Base-by-base conservation (phyloP, 2,113 vertebrate genomes). In the Propithecus coquereli region DNA sequence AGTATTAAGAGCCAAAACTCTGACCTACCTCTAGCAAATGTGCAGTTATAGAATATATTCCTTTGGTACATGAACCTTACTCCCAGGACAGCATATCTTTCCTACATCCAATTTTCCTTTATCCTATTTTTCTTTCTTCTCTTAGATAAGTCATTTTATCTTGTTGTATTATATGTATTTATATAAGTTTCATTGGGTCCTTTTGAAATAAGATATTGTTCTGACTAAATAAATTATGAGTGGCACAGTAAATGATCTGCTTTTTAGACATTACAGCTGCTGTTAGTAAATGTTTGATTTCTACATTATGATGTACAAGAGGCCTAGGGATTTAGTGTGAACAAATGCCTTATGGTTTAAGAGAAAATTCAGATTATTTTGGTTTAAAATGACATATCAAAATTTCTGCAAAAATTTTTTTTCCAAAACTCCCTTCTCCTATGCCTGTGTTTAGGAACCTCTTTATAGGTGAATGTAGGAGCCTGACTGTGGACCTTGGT, bases 131-230 rank as follows among this genome's bases (percentile, higher is more conserved):
- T 86, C 54, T 83, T 94, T 86, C 71, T 93, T 37, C 22, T 95
- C 18, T 96, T 85, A 83, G 30, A 47, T 77, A 57, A 12, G 22
- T 87, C 34, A 90, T 86, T 90, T 93, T 95, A 40, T 90, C 74
- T 92, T 93, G 37, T 59, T 93, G 37, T 59, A 34, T 57, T 74
- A 22, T 83, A 52, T 91, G 34, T 93, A 52, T 91, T 91, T 94
- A 87, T 94, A 13, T 91, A 91, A 40, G 34, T 77, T 97, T 96
- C 80, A 84, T 17, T 89, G 76, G 30, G n/a, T 87, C n/a, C 27
- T 91, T 91, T 63, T 94, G 87, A 97, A 95, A 96, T 95, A 86
- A 93, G 89, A 57, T 79, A 61, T 32, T 63, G n/a, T 71, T 94
- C 37, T 70, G 43, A 93, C 43, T 94, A 93, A 87, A 76, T 92